phyloP scores from a whole-genome alignment of 1,140 invertebrate species.

The Lasioglossum baleicum region DNA sequence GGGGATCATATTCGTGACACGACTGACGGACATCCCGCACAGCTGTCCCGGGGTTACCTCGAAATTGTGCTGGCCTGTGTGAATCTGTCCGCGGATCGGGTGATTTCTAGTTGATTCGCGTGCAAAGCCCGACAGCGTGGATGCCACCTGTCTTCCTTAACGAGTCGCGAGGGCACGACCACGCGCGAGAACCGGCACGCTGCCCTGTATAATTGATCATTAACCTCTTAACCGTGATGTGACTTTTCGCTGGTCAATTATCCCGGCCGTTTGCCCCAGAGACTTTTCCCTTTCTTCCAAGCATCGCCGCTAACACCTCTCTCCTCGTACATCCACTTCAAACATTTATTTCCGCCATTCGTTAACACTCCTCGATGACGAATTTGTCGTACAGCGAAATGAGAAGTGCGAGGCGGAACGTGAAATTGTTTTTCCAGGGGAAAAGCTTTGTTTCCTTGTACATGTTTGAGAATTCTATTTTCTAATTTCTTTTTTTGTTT shows the following conservation, averaged over 20 bases:
- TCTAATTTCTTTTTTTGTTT: too few relatives aligned
- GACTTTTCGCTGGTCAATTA: conserved; percentile 23
- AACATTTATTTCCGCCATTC: too few relatives aligned
- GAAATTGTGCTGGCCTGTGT: conserved; percentile 66
- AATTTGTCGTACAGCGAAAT: too few relatives aligned
- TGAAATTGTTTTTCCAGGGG: too few relatives aligned
- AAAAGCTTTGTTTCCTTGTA: too few relatives aligned
- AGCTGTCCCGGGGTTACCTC: conserved; percentile 57
- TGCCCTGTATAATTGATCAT: conserved; percentile 24
- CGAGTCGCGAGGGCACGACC: conserved; percentile 39
- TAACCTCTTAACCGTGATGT: conserved; percentile 7
- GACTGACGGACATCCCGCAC: conserved; percentile 59
- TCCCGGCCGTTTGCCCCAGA: neutral
- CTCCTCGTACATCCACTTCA: too few relatives aligned
- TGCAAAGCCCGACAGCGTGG: conserved; percentile 49
- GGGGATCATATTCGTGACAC: conserved; percentile 62
- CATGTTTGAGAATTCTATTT: too few relatives aligned
- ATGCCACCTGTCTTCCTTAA: conserved; percentile 59
- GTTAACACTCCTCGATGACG: too few relatives aligned
- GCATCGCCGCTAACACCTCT: too few relatives aligned
- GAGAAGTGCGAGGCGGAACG: too few relatives aligned
- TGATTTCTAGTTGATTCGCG: conserved; percentile 56
- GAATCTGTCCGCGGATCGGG: conserved; percentile 61
- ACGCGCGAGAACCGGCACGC: conserved; percentile 8
- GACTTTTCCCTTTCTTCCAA: too few relatives aligned